phyloP scores from a whole-genome alignment of 2,888 invertebrate genomes.

The Lasioglossum malachurum region DNA sequence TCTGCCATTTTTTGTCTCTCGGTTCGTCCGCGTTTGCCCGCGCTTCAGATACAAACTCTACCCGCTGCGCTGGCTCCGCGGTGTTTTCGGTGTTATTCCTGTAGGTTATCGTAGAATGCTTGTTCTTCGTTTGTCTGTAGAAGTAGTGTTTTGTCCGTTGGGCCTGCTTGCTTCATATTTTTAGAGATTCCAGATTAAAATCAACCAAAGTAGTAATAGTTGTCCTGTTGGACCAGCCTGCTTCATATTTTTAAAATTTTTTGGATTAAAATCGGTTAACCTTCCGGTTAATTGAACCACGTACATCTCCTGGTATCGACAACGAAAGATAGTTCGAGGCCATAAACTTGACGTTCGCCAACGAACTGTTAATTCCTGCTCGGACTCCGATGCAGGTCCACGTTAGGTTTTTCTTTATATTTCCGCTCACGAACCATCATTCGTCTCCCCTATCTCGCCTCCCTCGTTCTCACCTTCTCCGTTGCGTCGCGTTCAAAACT shows the following conservation, averaged over 20 bases:
- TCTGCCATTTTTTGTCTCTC: background rate
- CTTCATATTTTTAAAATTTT: background rate
- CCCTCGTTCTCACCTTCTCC: conserved; percentile 3
- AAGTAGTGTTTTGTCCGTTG: no score
- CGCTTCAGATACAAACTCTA: background rate
- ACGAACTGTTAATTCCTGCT: background rate
- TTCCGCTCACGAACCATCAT: conserved; percentile 8
- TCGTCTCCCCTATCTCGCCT: background rate
- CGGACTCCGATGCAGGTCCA: background rate
- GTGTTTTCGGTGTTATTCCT: background rate
- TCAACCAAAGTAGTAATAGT: no score
- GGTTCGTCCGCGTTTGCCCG: background rate
- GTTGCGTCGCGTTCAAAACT: conserved; percentile 9
- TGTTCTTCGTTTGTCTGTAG: background rate
- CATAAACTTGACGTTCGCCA: background rate
- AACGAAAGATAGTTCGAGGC: background rate
- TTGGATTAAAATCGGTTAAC: no score
- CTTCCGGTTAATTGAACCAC: no score
- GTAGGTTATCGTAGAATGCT: background rate
- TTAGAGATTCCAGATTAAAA: no score
- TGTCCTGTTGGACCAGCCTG: background rate
- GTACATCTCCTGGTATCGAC: background rate
- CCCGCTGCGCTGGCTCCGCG: no score
- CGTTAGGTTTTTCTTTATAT: conserved; percentile 1
- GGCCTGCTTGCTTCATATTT: no score